Evolutionary conservation across 2,797 vertebrate species (phyloP).

Genomic region (Pampus argenteus): DNA sequence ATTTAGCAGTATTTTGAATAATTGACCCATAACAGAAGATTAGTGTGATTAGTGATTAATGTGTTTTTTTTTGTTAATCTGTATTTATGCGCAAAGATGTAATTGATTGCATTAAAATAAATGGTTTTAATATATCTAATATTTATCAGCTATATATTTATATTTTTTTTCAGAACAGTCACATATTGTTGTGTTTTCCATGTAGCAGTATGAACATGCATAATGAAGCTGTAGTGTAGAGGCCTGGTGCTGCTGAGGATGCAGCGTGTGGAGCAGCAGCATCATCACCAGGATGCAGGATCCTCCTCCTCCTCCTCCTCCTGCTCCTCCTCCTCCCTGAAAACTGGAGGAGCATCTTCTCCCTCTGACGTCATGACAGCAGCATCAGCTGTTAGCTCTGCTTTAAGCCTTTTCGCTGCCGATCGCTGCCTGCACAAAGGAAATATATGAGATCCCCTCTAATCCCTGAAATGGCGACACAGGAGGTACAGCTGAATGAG

Average conservation of each 20-base stretch:
- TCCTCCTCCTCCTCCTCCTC: slow-evolving; percentile 46
- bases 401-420: slow-evolving; percentile 75
- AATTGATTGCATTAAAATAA: not conserved
- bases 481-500: slow-evolving; percentile 93
- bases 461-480: slow-evolving; percentile 93
- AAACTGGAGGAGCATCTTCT: slow-evolving; percentile 77
- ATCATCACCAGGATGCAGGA: slow-evolving; percentile 62
- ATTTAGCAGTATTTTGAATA: not conserved
- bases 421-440: slow-evolving; percentile 73
- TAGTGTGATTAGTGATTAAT: not conserved
- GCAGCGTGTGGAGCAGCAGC: slow-evolving; percentile 38
- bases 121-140: not conserved
- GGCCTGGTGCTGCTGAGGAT: slow-evolving; percentile 36
- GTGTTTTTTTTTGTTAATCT: not conserved
- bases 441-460: slow-evolving; percentile 84
- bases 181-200: not conserved
- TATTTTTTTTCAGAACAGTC: not conserved
- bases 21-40: not conserved
- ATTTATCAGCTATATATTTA: not conserved
- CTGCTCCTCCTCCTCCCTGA: slow-evolving; percentile 46
- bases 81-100: not conserved
- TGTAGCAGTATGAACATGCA: not conserved
- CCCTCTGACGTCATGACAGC: slow-evolving; percentile 86
- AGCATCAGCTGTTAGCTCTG: slow-evolving; percentile 85
- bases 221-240: slow-evolving; percentile 25